These are phyloP conservation scores for Ptiloglossa arizonensis DNA, from an alignment of 1,140 invertebrate species.

Conservation along the genomic window DNA sequence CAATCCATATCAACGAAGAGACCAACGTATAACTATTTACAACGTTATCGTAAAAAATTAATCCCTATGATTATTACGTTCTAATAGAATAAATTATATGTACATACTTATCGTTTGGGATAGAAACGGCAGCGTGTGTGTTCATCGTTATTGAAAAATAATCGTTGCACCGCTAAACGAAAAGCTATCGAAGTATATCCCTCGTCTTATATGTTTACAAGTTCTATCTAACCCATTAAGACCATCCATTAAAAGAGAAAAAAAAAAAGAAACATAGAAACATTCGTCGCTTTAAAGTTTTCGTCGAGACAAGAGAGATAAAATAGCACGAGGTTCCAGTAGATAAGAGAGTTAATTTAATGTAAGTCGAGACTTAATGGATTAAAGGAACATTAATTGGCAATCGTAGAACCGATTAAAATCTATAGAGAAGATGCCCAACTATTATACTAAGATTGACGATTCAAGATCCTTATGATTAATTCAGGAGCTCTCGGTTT, in stretches of 20 bases:
- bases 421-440: background rate
- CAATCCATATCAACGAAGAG: constrained; percentile 35
- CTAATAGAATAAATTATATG: constrained; percentile 61
- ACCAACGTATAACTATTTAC: constrained; percentile 54
- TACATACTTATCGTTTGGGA: constrained; percentile 41
- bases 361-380: constrained; percentile 24
- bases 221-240: constrained; percentile 31
- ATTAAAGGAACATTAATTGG: constrained; percentile 29
- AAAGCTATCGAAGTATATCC: background rate
- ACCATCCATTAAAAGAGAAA: background rate
- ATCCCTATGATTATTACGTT: constrained; percentile 4
- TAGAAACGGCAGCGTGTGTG: background rate
- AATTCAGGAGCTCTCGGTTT: constrained; percentile 16
- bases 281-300: background rate
- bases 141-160: background rate
- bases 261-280: background rate
- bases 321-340: background rate
- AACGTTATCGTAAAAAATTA: constrained; percentile 38
- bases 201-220: background rate
- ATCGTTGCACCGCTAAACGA: constrained; percentile 22
- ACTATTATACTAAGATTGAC: constrained; percentile 33
- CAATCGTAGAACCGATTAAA: constrained; percentile 41
- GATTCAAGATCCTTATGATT: background rate
- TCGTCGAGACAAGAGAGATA: background rate
- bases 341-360: background rate